Percentiles rank a stretch among this genome's conserved stretches.
These are phyloP conservation scores for Tragelaphus scriptus DNA, from an alignment of 2,113 vertebrate species.

Conservation along the genomic window DNA sequence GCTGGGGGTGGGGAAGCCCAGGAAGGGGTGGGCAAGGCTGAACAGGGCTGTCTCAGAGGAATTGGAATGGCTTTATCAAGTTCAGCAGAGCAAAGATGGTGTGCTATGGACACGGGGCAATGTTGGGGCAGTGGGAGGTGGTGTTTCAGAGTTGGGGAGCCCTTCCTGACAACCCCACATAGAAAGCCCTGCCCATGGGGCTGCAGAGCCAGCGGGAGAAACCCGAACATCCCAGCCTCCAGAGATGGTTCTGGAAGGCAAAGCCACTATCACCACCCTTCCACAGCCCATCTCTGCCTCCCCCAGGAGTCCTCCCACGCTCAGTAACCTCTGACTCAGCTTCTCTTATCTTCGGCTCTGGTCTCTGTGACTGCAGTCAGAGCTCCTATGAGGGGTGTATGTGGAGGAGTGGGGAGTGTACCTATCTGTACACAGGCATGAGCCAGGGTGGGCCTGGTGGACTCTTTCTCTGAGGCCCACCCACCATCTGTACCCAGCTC, in stretches of 20 bases:
- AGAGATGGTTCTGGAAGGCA: background rate
- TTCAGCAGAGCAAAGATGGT: background rate
- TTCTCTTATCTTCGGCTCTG: background rate
- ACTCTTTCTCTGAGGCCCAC: background rate
- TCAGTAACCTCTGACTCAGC: accelerated
- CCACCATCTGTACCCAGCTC: background rate
- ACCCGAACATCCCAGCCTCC: background rate
- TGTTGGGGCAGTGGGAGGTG: background rate
- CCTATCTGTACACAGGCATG: background rate
- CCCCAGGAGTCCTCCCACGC: background rate
- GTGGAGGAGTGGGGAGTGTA: background rate
- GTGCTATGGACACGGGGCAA: background rate
- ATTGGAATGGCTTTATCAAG: accelerated
- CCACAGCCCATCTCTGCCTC: background rate
- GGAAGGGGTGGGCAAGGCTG: background rate
- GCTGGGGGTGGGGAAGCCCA: background rate
- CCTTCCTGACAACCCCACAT: background rate
- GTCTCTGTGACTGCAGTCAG: background rate
- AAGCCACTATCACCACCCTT: accelerated
- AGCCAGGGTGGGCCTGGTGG: background rate
- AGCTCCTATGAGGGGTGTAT: background rate
- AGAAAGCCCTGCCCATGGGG: background rate
- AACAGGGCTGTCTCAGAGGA: background rate
- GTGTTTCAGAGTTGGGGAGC: background rate
- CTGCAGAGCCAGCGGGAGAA: accelerated